Percentiles rank a stretch among this genome's conserved stretches.
phyloP scores from a whole-genome alignment of 2,888 invertebrate species.

The Aphidius colemani region DNA sequence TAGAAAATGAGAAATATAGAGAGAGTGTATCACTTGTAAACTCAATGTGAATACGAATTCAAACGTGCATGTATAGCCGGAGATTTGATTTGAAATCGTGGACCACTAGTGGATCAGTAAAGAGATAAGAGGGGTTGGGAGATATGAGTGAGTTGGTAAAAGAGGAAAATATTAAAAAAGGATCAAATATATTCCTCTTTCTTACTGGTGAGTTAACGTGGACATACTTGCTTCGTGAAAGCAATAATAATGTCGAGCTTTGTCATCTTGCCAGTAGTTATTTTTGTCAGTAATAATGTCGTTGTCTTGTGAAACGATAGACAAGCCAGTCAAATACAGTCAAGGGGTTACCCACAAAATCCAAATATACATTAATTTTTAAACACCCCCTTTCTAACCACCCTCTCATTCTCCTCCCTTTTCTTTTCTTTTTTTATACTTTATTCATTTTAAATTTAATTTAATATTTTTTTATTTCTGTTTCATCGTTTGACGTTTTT shows the following conservation, averaged over 20 bases:
- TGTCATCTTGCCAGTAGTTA: conserved; percentile 24
- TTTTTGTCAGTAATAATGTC: conserved; percentile 7
- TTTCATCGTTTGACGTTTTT: neutral
- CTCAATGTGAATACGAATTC: conserved; percentile 17
- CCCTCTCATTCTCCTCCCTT: conserved; percentile 20
- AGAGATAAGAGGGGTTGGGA: conserved; percentile 24
- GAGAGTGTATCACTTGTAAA: conserved; percentile 22
- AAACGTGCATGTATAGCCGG: conserved; percentile 16
- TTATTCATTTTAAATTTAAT: neutral
- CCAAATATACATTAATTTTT: conserved; percentile 56
- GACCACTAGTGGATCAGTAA: conserved; percentile 27
- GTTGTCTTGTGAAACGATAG: conserved; percentile 28
- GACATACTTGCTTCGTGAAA: conserved; percentile 38
- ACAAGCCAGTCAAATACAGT: conserved; percentile 45
- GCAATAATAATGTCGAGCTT: conserved; percentile 37
- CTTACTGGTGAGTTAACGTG: conserved; percentile 17
- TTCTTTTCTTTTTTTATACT: conserved; percentile 10
- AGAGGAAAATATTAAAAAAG: neutral
- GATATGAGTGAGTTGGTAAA: conserved; percentile 5
- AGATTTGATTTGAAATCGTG: conserved; percentile 26
- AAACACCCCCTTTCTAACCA: conserved; percentile 24
- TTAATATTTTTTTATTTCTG: conserved; percentile 14
- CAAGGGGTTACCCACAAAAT: conserved; percentile 56
- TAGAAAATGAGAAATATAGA: too few species aligned
- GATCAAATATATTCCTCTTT: neutral